Evolutionary conservation across 2,888 invertebrate genomes (phyloP), one percentile per base, ranked within the genome.

Genomic region (Cryptus viduatorius): DNA sequence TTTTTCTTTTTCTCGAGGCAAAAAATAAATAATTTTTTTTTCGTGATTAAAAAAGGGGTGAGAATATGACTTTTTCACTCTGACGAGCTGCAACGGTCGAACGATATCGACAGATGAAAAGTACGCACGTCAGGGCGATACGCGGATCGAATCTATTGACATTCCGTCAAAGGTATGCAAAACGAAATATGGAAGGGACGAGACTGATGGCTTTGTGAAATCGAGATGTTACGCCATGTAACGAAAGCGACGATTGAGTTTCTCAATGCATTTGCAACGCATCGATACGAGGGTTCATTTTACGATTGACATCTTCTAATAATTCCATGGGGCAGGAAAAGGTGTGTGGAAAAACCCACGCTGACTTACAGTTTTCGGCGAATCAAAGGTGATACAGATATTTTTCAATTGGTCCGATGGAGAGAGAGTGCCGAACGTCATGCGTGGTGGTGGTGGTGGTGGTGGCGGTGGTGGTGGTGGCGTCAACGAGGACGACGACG

Each of bases 381-480:
- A 46, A 59, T 53, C 14, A 42, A 3, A 46, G 65, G 14, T 65
- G 42, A 24, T 31, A 69, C 64, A 53, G 61, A 61, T 53, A 73
- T 76, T 79, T 81, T 76, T 69, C 83, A 82, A 85, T 85, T 82
- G 86, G 86, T 82, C 79, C 79, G 46, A 10, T 44, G 48, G 29
- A 14, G 37, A 14, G 37, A n/a, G 29, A 42, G 19, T 10, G 19
- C 53, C 64, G 84, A 89, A 88, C 85, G 89, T 88, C 88, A 86
- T 89, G 89, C 89, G 89, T 89, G 85, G 86, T 59, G 87, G 44
- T 42, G 83, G 68, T 46, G 82, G 76, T 24, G 24, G 24, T 64
- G 82, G 78, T 19, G 44, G 42, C 19, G 79, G 67, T 64, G 16
- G 83, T 69, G 73, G 59, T 59, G 76, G 71, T 81, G 50, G 73